Evolutionary conservation across 2,797 vertebrate genomes (phyloP), one percentile per base, ranked within the genome.

Genomic region (Gephyroberyx darwinii): DNA sequence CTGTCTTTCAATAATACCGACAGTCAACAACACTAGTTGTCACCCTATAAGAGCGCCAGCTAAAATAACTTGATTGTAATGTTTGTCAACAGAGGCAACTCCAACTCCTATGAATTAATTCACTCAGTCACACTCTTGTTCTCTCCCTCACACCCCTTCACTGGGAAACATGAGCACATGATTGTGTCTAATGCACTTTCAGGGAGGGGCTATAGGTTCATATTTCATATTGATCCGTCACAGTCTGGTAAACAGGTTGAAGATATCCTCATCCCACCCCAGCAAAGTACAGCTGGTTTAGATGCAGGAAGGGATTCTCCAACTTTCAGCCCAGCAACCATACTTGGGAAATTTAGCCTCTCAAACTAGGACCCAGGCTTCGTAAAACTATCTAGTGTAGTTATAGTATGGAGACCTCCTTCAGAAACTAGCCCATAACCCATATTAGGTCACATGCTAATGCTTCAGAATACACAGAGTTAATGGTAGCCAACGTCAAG

Each of bases 201-300:
- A 84, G 58, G 78, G 48, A 73, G 59, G 35, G 61, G 61, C 52
- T 60, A 13, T 8, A 5, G 69, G 37, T 80, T 92, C 83, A 82
- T 35, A 57, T 90, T 90, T 82, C 85, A 70, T 79, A 92, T 89
- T 73, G 92, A 91, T 90, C 83, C 73, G 69, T 20, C 16, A 16
- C 53, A 50, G 57, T 75, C 71, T 26, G 5, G 52, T 69, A 65
- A 84, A 86, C 50, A 62, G 47, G 14, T 51, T 48, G 39, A 57
- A 60, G 20, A 58, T 50, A 56, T 48, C 20, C 41, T 35, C 52
- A 57, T 19, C 20, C 26, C 31, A 60, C 26, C 47, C 57, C 55
- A 13, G 20, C n/a, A 75, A 51, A 59, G 33, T 16, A 17, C 12
- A 43, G 37, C 9, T 5, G 14, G 2, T 13, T 26, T 19, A 19